Evolutionary conservation across 1,140 invertebrate genomes (phyloP).

Genomic region (Brevipalpus yothersi): DNA sequence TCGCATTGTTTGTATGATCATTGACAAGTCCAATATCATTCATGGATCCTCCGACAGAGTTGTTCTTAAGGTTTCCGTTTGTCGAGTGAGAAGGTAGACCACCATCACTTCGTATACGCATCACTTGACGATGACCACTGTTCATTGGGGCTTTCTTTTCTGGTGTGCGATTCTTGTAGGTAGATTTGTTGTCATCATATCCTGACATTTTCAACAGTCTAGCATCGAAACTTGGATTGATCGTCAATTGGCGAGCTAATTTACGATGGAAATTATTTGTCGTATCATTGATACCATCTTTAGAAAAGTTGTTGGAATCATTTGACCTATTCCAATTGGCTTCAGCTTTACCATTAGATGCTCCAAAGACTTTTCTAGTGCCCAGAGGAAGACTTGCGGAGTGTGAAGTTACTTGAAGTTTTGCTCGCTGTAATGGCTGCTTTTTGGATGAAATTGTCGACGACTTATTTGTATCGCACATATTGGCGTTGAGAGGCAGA

Average conservation of each 20-base stretch:
- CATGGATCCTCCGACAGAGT: too few relatives aligned
- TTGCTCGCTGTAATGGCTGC: background rate
- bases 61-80: too few relatives aligned
- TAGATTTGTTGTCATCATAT: background rate
- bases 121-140: background rate
- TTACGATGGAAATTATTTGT: constrained; percentile 44
- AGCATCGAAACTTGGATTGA: constrained; percentile 50
- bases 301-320: background rate
- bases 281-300: constrained; percentile 10
- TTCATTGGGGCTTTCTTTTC: background rate
- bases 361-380: constrained; percentile 2
- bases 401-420: background rate
- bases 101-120: background rate
- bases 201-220: constrained; percentile 26
- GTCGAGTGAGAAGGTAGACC: background rate
- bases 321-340: background rate
- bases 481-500: background rate
- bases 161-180: background rate
- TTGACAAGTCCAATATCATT: too few relatives aligned
- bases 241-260: constrained; percentile 46
- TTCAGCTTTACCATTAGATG: constrained; percentile 3
- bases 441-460: background rate
- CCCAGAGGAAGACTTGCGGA: background rate
- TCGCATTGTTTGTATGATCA: too few relatives aligned
- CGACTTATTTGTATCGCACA: background rate